phyloP scores from a whole-genome alignment of 2,113 vertebrate species.

The Tympanuchus pallidicinctus region DNA sequence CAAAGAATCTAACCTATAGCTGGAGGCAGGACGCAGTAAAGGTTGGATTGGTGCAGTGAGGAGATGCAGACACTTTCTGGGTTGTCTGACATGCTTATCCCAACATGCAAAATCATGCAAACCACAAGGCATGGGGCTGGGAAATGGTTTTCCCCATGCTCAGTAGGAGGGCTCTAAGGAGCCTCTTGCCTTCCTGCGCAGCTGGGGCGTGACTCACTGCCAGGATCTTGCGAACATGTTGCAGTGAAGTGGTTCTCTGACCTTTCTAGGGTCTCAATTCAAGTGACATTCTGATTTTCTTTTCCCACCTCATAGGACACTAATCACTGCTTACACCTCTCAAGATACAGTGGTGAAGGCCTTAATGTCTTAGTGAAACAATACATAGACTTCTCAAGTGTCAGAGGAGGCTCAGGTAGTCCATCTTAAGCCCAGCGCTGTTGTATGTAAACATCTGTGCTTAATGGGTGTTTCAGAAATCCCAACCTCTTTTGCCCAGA shows the following conservation, averaged over 20 bases:
- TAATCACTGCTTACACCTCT: not conserved
- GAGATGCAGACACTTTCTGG: slow-evolving; percentile 16
- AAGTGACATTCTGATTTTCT: not conserved
- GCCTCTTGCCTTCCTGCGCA: slow-evolving; percentile 25
- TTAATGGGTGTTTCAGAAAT: not conserved
- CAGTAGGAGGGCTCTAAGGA: not conserved
- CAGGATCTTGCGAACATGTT: not conserved
- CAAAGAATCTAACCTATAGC: not conserved
- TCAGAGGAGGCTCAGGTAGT: not conserved
- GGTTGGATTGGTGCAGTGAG: slow-evolving; percentile 16
- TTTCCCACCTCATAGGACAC: not conserved
- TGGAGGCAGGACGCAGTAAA: slow-evolving; percentile 22
- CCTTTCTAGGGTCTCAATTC: not conserved
- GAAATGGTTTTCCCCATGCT: slow-evolving; percentile 20
- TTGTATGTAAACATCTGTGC: not conserved
- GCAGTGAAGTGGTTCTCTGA: not conserved
- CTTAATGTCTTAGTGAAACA: not conserved
- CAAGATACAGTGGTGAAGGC: not conserved
- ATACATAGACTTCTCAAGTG: not conserved
- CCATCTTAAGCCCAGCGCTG: not conserved
- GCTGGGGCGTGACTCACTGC: slow-evolving; percentile 32
- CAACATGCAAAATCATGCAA: not conserved
- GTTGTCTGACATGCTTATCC: not conserved
- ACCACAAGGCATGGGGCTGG: slow-evolving; percentile 30
- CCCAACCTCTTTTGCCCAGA: not conserved